Percentiles rank a stretch among this genome's conserved stretches.
Evolutionary conservation across 1,140 invertebrate genomes (phyloP).

Genomic region (Drosophila virilis): DNA sequence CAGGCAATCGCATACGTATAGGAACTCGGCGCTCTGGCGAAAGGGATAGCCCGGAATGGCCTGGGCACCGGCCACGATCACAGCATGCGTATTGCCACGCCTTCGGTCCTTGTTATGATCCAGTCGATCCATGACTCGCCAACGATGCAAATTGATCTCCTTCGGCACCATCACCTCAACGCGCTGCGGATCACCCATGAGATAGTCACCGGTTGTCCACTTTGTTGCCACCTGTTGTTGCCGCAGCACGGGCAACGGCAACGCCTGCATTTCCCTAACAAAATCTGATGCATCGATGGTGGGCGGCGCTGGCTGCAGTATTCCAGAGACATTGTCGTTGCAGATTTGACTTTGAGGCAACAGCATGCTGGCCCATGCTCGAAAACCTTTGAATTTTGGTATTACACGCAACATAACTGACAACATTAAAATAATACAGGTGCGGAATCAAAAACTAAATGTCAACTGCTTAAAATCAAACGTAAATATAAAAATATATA

Average conservation of each 20-base stretch:
- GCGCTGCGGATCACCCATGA: not conserved
- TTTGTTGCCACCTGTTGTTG: not conserved
- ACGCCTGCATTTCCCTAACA: constrained; percentile 7
- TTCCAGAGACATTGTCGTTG: not conserved
- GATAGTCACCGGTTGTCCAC: constrained; percentile 18
- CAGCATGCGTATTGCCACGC: constrained; percentile 29
- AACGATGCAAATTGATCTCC: constrained; percentile 38
- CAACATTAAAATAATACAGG: not conserved
- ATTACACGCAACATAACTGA: constrained; percentile 33
- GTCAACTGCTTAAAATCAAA: not conserved
- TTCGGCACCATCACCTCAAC: not conserved
- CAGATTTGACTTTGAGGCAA: not conserved
- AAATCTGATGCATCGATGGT: constrained; percentile 25
- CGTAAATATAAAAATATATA: not conserved
- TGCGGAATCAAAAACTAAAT: not conserved
- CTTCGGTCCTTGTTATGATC: constrained; percentile 9
- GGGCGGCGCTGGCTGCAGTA: constrained; percentile 33
- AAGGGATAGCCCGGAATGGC: not conserved
- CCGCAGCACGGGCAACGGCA: constrained; percentile 38
- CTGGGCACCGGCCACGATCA: constrained; percentile 41
- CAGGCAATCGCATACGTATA: constrained; percentile 57
- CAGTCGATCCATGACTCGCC: constrained; percentile 28
- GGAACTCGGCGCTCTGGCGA: constrained; percentile 41
- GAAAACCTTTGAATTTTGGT: constrained; percentile 49
- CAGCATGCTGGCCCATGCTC: not conserved